phyloP scores from a whole-genome alignment of 2,797 vertebrate species.

The Sparidentex hasta region DNA sequence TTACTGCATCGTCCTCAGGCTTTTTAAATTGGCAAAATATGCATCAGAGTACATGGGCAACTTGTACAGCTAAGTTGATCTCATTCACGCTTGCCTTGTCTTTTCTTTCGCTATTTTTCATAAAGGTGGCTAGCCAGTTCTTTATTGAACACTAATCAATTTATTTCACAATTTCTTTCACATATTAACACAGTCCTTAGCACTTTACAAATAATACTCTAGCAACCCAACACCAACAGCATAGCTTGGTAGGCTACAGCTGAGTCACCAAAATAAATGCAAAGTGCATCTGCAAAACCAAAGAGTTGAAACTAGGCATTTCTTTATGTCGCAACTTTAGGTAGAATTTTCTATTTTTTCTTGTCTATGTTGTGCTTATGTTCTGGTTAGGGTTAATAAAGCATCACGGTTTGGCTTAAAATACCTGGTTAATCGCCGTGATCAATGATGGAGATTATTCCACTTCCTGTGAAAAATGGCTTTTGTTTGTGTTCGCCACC shows the following conservation, averaged over 20 bases:
- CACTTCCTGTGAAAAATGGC: too few species aligned
- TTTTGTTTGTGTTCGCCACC: too few species aligned
- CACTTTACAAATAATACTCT: neutral
- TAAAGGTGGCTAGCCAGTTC: neutral
- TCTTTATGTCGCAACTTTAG: too few species aligned
- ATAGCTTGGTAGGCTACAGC: neutral
- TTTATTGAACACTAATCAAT: neutral
- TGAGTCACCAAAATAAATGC: too few species aligned
- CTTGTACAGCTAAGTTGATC: neutral
- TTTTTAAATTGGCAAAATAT: slow-evolving; percentile 23
- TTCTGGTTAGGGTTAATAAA: too few species aligned
- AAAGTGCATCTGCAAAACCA: too few species aligned
- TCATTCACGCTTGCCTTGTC: neutral
- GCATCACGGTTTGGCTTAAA: too few species aligned
- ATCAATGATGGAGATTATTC: too few species aligned
- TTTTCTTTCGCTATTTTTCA: neutral
- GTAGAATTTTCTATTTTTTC: too few species aligned
- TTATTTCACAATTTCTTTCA: neutral
- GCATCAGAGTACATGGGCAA: neutral
- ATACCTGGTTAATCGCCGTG: too few species aligned
- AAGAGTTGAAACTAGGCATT: too few species aligned
- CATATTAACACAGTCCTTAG: neutral
- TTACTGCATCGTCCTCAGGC: neutral
- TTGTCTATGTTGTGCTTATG: too few species aligned
- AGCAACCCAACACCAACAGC: neutral